These are phyloP conservation scores for Artemisiospiza belli DNA, from an alignment of 2,113 vertebrate species.

Conservation along the genomic window DNA sequence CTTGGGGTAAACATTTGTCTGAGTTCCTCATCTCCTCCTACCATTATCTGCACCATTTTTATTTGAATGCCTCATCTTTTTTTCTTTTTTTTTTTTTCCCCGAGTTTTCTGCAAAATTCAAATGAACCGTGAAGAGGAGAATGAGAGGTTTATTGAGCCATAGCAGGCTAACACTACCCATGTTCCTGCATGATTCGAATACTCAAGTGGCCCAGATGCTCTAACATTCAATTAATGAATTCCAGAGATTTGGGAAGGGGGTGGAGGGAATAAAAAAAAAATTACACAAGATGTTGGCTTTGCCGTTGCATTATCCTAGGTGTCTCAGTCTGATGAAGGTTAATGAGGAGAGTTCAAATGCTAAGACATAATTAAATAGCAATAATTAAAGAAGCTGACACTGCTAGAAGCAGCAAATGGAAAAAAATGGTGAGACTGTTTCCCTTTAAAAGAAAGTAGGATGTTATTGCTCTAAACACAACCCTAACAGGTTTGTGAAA, in stretches of 20 bases:
- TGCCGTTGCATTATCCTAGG: conserved; percentile 48
- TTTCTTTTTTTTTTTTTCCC: background rate
- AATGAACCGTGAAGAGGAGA: conserved; percentile 70
- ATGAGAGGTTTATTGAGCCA: conserved; percentile 70
- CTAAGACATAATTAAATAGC: conserved; percentile 66
- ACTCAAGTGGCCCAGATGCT: conserved; percentile 63
- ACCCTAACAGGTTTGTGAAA: background rate
- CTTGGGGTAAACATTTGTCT: conserved; percentile 65
- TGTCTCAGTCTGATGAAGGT: conserved; percentile 66
- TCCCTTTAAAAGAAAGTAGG: background rate
- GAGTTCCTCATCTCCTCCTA: conserved; percentile 64
- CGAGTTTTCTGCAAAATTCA: conserved; percentile 70
- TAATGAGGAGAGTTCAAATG: conserved; percentile 72
- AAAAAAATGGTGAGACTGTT: conserved; percentile 3
- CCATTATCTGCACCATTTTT: conserved; percentile 63
- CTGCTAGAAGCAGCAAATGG: conserved; percentile 35
- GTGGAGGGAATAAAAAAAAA: background rate
- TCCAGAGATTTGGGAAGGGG: conserved; percentile 13
- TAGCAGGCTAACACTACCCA: conserved; percentile 59
- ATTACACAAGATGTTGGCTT: conserved; percentile 52
- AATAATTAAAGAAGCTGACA: conserved; percentile 69
- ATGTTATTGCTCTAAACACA: background rate
- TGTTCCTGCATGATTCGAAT: conserved; percentile 64
- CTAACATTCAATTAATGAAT: conserved; percentile 72
- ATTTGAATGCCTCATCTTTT: conserved; percentile 45